Evolutionary conservation across 2,797 vertebrate species (phyloP).

Genomic region (Myotis myotis): DNA sequence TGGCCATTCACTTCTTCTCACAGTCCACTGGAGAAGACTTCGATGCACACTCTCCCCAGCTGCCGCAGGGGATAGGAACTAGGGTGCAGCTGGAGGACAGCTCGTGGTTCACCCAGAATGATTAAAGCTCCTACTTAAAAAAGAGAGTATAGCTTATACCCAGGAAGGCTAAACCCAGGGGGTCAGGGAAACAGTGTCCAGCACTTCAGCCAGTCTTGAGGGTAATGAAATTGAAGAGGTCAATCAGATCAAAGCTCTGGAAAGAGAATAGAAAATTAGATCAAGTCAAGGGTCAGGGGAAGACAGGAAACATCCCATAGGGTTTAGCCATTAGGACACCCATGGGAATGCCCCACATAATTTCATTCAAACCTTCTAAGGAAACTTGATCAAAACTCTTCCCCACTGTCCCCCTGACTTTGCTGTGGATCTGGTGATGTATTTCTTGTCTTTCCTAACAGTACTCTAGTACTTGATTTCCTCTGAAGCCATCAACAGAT

Average conservation of each 20-base stretch:
- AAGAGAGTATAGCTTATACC: background rate
- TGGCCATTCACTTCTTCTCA: background rate
- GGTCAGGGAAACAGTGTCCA: background rate
- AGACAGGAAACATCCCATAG: background rate
- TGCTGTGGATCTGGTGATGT: background rate
- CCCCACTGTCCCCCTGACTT: background rate
- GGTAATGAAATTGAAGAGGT: background rate
- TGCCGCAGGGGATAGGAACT: fast-evolving
- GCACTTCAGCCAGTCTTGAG: background rate
- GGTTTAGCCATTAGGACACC: background rate
- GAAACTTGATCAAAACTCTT: background rate
- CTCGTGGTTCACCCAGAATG: background rate
- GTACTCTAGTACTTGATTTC: background rate
- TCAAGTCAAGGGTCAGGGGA: background rate
- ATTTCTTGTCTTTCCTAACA: background rate
- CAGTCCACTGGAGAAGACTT: background rate
- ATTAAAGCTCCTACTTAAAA: background rate
- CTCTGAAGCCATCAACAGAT: background rate
- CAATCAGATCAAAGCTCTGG: background rate
- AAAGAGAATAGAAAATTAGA: background rate
- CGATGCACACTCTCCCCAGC: background rate
- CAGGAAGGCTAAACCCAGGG: background rate
- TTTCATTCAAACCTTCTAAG: background rate
- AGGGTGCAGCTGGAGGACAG: background rate
- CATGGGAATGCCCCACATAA: background rate